Base-by-base conservation (phyloP, 2,797 vertebrate genomes). In the Lepilemur ruficaudatus region DNA sequence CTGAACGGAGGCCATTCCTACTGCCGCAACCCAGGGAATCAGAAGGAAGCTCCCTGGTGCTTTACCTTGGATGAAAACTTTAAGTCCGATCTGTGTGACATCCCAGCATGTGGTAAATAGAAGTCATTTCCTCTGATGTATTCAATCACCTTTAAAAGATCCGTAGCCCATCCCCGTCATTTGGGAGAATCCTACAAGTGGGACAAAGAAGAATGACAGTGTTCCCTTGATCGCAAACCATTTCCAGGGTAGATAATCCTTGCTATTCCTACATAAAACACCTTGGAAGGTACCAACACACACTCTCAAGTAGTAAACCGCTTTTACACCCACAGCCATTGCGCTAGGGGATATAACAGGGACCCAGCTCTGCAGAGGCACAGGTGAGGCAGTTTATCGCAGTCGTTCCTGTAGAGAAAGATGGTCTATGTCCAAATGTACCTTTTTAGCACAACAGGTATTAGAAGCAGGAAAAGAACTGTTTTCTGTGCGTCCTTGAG, bases 1-100 rank as follows among this genome's bases (percentile, higher is more conserved):
- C 99, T 99, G 76, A 99, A 99, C 0, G 99, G 99, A 2, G 99
- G 99, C 0, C 99, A 99, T 98, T 99, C 99, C 7, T 99, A 99
- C 98, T 99, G 99, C 98, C 99, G 99, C 48, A 99, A 99, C 98
- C 99, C 99, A 0, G 99, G 99, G 0, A 99, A 99, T 98, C 99
- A 99, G 97, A 99, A 99, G 72, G 99, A 99, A 0, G 99, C 99
- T 0, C 99, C 99, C 17, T 99, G 99, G 99, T 99, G 99, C 98
- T 99, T 99, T 98, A 99, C 99, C 25, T 97, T 99, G 97, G 99
- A 99, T 10, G 99, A 99, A 97, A 98, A 99, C 25, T 99, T 99
- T 25, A 99, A 99, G 95, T 99, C 99, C 69, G 99, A 99, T 98
- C 98, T 99, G 82, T 99, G 99, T 4, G 99, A 99, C 69, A 99